phyloP scores from a whole-genome alignment of 1,140 invertebrate species.

The Drosophila micromelanica region DNA sequence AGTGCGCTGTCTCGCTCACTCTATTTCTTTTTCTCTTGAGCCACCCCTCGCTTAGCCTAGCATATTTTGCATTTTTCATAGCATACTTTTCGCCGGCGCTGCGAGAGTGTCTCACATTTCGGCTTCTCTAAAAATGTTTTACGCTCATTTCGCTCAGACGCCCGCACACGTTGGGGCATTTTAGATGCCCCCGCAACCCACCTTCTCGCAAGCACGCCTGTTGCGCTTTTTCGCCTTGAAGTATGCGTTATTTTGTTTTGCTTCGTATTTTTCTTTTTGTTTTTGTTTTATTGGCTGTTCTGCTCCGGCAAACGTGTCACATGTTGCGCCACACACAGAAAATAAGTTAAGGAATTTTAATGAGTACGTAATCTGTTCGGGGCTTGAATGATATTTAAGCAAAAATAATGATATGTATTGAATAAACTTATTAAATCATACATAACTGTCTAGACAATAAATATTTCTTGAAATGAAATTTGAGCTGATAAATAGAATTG shows the following conservation, averaged over 20 bases:
- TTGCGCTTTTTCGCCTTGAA: slow-evolving; percentile 43
- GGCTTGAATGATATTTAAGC: no score
- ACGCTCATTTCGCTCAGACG: slow-evolving; percentile 25
- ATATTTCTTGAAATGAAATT: no score
- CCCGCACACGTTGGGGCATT: slow-evolving; percentile 21
- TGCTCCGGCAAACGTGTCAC: slow-evolving; percentile 20
- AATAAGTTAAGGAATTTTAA: not conserved
- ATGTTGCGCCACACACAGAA: slow-evolving; percentile 23
- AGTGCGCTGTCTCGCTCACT: not conserved
- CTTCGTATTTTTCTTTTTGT: not conserved
- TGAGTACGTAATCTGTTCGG: not conserved
- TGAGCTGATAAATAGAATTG: no score
- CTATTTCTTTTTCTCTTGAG: not conserved
- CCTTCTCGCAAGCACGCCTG: slow-evolving; percentile 34
- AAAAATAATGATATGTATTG: no score
- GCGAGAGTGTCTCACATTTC: slow-evolving; percentile 3
- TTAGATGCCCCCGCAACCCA: slow-evolving; percentile 28
- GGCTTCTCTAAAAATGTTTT: slow-evolving; percentile 22
- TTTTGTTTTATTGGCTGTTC: slow-evolving; percentile 15
- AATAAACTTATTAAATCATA: no score
- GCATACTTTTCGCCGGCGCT: slow-evolving; percentile 60
- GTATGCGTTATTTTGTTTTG: slow-evolving; percentile 33
- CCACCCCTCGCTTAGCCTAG: slow-evolving; percentile 46
- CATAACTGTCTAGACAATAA: no score
- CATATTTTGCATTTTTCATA: slow-evolving; percentile 50